Percentiles rank a stretch among this genome's conserved stretches.
phyloP scores from a whole-genome alignment of 1,140 invertebrate species.

The Himalopsyche phryganea region DNA sequence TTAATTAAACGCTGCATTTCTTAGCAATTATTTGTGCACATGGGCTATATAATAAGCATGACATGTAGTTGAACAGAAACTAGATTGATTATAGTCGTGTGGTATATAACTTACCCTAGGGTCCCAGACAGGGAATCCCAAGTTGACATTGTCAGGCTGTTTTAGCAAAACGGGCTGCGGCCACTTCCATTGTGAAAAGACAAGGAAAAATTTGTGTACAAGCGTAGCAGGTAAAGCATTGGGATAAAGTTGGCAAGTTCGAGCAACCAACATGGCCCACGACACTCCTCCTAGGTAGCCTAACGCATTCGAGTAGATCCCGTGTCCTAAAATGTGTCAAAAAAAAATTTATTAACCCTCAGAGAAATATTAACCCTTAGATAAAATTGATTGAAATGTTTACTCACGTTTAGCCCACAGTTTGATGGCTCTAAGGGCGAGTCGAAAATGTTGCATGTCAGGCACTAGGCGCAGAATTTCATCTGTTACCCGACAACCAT shows the following conservation, averaged over 20 bases:
- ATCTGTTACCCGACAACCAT: conserved; percentile 97
- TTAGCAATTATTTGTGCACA: too few relatives aligned
- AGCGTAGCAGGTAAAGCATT: conserved; percentile 92
- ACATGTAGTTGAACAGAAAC: too few relatives aligned
- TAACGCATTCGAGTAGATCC: conserved; percentile 96
- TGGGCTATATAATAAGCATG: too few relatives aligned
- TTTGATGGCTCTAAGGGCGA: conserved; percentile 93
- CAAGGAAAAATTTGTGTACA: conserved; percentile 97
- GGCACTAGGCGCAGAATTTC: conserved; percentile 96
- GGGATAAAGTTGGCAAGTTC: conserved; percentile 98
- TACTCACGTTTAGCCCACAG: conserved; percentile 96
- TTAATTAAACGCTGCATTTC: too few relatives aligned
- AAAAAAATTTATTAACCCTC: too few relatives aligned
- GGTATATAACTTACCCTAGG: conserved; percentile 72
- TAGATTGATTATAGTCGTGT: too few relatives aligned
- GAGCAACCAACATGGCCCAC: conserved; percentile 98
- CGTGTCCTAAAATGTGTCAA: conserved; percentile 65
- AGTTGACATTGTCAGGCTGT: conserved; percentile 80
- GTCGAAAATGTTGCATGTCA: conserved; percentile 89
- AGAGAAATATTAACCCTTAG: too few relatives aligned
- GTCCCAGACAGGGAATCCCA: conserved; percentile 94
- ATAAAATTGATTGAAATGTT: background rate
- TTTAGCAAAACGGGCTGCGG: conserved; percentile 95
- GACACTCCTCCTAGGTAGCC: conserved; percentile 98
- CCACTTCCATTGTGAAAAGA: conserved; percentile 98